A percentile compares a stretch with the other conserved stretches of the same genome.
Conservation (phyloP, 2,113 vertebrate genomes). For the Alosa alosa region DNA sequence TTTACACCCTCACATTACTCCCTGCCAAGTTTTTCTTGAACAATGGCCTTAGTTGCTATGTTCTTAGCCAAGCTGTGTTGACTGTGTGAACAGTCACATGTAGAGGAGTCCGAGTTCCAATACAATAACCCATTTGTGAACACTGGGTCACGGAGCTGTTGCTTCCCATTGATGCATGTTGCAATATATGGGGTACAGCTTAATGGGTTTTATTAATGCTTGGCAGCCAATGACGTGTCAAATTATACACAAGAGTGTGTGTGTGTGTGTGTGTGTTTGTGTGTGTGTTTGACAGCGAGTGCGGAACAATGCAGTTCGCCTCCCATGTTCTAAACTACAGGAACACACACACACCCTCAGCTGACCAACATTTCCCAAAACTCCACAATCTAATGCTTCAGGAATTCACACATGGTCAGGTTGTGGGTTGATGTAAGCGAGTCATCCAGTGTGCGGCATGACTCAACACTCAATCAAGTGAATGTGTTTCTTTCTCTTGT, state of each 20-base stretch:
- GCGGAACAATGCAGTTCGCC: not conserved
- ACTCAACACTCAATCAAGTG: constrained; percentile 11
- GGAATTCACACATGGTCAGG: constrained; percentile 21
- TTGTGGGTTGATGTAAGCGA: constrained; percentile 19
- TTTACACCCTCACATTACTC: too few species aligned
- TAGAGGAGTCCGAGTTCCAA: not conserved
- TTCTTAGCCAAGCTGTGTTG: not conserved
- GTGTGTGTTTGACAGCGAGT: not conserved
- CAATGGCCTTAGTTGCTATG: not conserved
- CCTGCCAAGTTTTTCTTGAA: not conserved
- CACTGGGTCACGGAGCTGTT: not conserved
- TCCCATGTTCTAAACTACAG: not conserved
- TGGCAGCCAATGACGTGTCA: not conserved
- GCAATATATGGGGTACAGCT: not conserved
- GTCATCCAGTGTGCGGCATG: not conserved
- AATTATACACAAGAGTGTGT: not conserved
- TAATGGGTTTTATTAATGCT: not conserved
- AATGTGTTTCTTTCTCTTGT: not conserved
- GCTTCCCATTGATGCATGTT: not conserved
- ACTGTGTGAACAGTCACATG: not conserved
- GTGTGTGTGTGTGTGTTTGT: not conserved
- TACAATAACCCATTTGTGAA: not conserved
- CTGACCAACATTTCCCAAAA: constrained; percentile 39
- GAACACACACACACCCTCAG: constrained; percentile 36
- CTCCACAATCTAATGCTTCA: constrained; percentile 5